phyloP scores from a whole-genome alignment of 2,888 invertebrate genomes.

The Cyaniris semiargus region DNA sequence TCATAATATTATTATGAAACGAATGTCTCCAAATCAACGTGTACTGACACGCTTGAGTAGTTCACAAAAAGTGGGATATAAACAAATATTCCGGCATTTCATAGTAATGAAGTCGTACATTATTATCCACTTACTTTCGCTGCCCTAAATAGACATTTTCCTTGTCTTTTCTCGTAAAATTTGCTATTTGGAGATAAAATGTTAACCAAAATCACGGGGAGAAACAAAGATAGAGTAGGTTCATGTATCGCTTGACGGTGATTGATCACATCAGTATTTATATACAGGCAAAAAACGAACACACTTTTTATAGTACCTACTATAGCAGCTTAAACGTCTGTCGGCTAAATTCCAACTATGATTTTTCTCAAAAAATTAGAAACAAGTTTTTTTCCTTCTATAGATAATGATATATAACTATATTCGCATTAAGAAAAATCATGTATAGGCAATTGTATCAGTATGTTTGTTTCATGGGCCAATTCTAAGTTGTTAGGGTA shows the following conservation, averaged over 20 bases:
- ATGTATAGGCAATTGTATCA: too few species aligned
- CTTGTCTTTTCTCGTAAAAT: background rate
- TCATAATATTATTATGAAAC: too few species aligned
- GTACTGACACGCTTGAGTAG: too few species aligned
- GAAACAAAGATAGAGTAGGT: slow-evolving; percentile 8
- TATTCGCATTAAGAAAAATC: background rate
- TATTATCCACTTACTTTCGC: background rate
- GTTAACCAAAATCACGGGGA: background rate
- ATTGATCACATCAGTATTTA: background rate
- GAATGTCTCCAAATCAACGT: too few species aligned
- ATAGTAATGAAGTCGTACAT: background rate
- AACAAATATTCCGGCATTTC: background rate
- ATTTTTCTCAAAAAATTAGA: too few species aligned
- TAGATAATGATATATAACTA: background rate
- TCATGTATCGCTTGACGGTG: slow-evolving; percentile 1
- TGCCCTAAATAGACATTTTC: background rate
- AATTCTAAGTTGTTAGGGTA: too few species aligned
- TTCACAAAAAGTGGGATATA: too few species aligned
- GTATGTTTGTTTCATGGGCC: too few species aligned
- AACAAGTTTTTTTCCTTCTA: background rate
- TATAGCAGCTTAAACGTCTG: background rate
- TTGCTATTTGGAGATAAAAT: background rate
- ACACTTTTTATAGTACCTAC: background rate
- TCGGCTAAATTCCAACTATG: background rate
- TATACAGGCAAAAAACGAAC: background rate